Percentiles rank a stretch among this genome's conserved stretches.
These are phyloP conservation scores for Austrofundulus limnaeus DNA, from an alignment of 2,113 vertebrate species.

Conservation along the genomic window DNA sequence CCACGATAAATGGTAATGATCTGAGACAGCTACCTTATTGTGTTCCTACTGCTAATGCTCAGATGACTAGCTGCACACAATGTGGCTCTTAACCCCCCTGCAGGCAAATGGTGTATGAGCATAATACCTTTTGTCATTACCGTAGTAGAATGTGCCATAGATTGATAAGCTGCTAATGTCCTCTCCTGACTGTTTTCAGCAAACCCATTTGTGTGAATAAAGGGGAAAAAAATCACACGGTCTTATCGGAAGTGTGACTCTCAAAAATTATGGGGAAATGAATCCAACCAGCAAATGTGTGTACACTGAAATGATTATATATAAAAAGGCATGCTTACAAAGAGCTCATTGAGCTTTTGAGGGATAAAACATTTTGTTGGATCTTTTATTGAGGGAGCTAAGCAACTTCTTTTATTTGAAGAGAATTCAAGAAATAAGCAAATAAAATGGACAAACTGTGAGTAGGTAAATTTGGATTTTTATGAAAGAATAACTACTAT, in stretches of 20 bases:
- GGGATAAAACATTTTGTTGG: not conserved
- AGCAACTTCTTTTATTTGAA: too few relatives aligned
- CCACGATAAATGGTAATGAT: constrained; percentile 48
- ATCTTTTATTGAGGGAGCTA: not conserved
- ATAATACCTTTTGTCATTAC: constrained; percentile 47
- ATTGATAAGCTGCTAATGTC: constrained; percentile 40
- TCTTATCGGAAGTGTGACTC: not conserved
- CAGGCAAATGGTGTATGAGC: constrained; percentile 23
- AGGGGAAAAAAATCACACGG: not conserved
- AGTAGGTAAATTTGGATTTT: too few relatives aligned
- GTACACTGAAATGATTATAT: not conserved
- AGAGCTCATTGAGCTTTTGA: not conserved
- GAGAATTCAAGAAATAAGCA: too few relatives aligned
- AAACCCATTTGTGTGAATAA: not conserved
- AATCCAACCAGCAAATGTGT: not conserved
- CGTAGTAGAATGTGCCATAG: not conserved
- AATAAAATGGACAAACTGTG: too few relatives aligned
- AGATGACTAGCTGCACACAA: constrained; percentile 16
- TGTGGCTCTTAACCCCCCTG: constrained; percentile 7
- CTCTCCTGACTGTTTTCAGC: not conserved
- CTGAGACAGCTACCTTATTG: constrained; percentile 25
- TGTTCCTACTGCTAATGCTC: constrained; percentile 25
- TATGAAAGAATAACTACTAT: too few relatives aligned
- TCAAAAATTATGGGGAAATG: not conserved
- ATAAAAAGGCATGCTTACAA: not conserved